Base-by-base conservation (phyloP, 2,888 invertebrate genomes). In the Cantharis nigra region DNA sequence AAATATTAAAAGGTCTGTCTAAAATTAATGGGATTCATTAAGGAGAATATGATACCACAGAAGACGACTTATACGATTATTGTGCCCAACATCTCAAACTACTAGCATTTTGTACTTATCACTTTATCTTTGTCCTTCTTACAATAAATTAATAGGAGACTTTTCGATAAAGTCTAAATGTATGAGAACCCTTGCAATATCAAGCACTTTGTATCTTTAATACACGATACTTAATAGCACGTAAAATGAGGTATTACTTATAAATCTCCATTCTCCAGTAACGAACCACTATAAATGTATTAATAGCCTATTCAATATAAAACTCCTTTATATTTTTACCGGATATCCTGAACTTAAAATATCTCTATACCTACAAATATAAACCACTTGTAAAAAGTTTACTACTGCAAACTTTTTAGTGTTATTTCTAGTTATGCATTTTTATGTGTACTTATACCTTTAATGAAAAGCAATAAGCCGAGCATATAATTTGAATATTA, bases 211-310 rank as follows among this genome's bases (percentile, higher is more conserved):
- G 75, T 75, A 78, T 75, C 65, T 73, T 76, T 74, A 81, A 78
- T 78, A 81, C 78, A 79, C 74, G 80, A 77, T 77, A 80, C 79
- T 82, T 84, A 83, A 83, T 82, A 80, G 82, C 81, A 76, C 73
- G 73, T 80, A 79, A 81, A 81, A 84, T 81, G 80, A 76, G 82
- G 83, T 80, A 83, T 84, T 84, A 83, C 82, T 77, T 82, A 80
- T 77, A 80, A 82, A 82, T 83, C 82, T 80, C 80, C 80, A 80
- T 76, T 82, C 79, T 78, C 81, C 79, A 70, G 78, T 79, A 80
- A 75, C 77, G 79, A 75, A 73, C 64, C 30, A 77, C 80, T 77
- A 82, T 82, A 81, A 82, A 82, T 78, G 76, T 82, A 80, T 81
- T 82, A 80, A 80, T 78, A 78, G 75, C 76, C 65, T 70, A 72